Percentiles rank a stretch among this genome's conserved stretches.
These are phyloP conservation scores for Spodoptera littoralis DNA, from an alignment of 2,888 invertebrate species.

Conservation along the genomic window DNA sequence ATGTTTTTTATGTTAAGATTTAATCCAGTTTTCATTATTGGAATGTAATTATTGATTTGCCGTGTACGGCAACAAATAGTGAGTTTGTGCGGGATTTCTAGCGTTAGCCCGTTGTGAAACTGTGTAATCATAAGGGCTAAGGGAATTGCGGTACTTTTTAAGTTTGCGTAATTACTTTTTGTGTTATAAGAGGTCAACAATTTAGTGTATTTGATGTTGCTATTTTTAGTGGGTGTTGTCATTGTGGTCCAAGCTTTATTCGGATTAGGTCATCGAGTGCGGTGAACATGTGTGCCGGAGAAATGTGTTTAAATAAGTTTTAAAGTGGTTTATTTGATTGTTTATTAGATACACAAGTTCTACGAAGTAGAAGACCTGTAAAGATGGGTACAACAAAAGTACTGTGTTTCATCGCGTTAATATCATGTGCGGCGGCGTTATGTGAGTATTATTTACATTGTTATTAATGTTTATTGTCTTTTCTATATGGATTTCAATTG, in stretches of 20 bases:
- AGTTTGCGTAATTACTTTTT: constrained; percentile 63
- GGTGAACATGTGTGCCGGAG: constrained; percentile 85
- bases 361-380: constrained; percentile 72
- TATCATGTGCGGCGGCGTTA: constrained; percentile 79
- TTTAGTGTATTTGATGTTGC: constrained; percentile 83
- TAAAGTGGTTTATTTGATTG: constrained; percentile 81
- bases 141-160: constrained; percentile 57
- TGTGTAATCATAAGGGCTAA: constrained; percentile 61
- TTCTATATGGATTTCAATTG: constrained; percentile 28
- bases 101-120: constrained; percentile 64
- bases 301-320: constrained; percentile 76
- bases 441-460: constrained; percentile 75
- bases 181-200: constrained; percentile 69
- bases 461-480: constrained; percentile 27
- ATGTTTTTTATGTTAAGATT: constrained; percentile 27
- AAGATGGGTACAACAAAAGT: constrained; percentile 81
- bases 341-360: constrained; percentile 83
- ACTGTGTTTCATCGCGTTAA: constrained; percentile 77
- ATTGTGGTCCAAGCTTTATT: constrained; percentile 82
- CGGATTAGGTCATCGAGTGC: constrained; percentile 87
- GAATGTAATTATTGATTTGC: constrained; percentile 82
- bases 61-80: constrained; percentile 74
- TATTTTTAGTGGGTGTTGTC: constrained; percentile 90
- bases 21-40: constrained; percentile 45
- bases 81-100: constrained; percentile 74